These are phyloP conservation scores for Panthera tigris DNA, from an alignment of 2,113 vertebrate species.

Conservation along the genomic window DNA sequence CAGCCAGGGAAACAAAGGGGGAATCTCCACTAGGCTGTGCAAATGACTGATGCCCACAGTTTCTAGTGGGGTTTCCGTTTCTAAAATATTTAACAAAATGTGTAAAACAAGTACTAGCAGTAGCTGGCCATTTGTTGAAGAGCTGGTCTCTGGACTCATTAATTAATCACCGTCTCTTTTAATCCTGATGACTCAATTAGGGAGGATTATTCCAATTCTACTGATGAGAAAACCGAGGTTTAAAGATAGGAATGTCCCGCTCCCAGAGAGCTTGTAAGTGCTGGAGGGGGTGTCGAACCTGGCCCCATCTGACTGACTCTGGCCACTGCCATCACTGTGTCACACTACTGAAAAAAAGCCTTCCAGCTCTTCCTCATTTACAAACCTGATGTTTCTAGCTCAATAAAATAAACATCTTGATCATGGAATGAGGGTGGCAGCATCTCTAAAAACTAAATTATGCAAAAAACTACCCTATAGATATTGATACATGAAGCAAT, in stretches of 20 bases:
- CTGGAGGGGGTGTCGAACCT: neutral
- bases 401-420: neutral
- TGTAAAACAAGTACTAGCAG: neutral
- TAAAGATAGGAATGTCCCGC: neutral
- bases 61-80: neutral
- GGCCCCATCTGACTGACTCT: neutral
- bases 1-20: constrained; percentile 2
- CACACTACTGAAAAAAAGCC: neutral
- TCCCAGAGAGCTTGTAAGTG: neutral
- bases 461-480: constrained; percentile 47
- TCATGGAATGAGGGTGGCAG: neutral
- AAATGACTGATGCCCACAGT: neutral
- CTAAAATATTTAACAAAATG: neutral
- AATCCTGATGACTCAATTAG: neutral
- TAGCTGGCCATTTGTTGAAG: neutral
- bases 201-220: neutral
- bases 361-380: constrained; percentile 8
- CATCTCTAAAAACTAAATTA: constrained; percentile 45
- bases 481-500: constrained; percentile 34
- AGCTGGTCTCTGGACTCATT: neutral
- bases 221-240: neutral
- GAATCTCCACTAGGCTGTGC: neutral
- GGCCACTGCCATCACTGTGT: neutral
- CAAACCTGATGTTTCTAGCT: constrained; percentile 19
- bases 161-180: neutral